Base-by-base conservation (phyloP, 2,888 invertebrate genomes). In the Scelioninae gen. 1 region DNA sequence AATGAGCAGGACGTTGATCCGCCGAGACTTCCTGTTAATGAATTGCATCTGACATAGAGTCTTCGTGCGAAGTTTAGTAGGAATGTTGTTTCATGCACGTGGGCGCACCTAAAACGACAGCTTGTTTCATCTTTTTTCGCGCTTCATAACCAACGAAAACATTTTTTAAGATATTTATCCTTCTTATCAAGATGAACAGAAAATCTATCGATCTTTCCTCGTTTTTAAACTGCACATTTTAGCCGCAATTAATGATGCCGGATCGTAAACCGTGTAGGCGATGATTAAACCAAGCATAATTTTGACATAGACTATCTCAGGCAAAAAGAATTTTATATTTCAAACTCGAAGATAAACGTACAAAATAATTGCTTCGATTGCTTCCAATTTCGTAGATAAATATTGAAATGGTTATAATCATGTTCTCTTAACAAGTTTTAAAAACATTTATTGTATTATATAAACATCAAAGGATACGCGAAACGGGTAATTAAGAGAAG, bases 1-100 rank as follows among this genome's bases (percentile, higher is more conserved):
- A 72, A 69, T 62, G 34, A 68, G 63, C 81, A 82, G 82, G 82
- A 82, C 82, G 82, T 82, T 82, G 82, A 82, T 82, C 82, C 82
- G 82, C n/a, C 68, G 56, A 51, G 77, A 72, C 76, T 76, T 82
- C 82, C 81, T 76, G 81, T 77, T 76, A 82, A 82, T 82, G 82
- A 82, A 82, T 82, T 56, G 72, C 82, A 82, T 77, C 82, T 82
- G 82, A 77, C 82, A 43, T 49, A 11, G 55, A 66, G 74, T 53
- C 72, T 82, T 82, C 82, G 82, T 82, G 82, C 82, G 66, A 82
- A 82, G 76, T 66, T 82, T 55, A 76, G 34, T 71, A 51, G 66
- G 82, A 72, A 82, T 82, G 82, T 66, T 62, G 66, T 49, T 68
- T 62, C 72, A 53, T 77, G 79, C 72, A 71, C 81, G 82, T 82